A percentile compares a stretch with the other conserved stretches of the same genome.
Conservation (phyloP, 2,113 vertebrate species). For the Cavia porcellus region DNA sequence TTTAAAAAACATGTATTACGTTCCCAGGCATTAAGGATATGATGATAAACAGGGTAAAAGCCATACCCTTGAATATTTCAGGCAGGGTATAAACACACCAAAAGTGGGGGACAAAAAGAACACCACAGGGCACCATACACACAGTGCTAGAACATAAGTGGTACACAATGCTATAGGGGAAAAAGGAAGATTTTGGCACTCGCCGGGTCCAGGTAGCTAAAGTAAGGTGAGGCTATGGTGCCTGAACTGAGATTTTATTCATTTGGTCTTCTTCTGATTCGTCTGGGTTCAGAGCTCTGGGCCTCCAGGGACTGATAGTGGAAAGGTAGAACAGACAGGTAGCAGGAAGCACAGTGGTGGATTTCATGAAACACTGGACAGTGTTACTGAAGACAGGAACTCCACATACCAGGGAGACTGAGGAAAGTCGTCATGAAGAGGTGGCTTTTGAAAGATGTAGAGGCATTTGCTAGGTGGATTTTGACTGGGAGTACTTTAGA, state of each 20-base stretch:
- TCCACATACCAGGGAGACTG: background rate
- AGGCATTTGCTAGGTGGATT: background rate
- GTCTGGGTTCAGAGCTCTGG: background rate
- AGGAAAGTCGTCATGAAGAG: background rate
- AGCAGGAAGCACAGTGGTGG: background rate
- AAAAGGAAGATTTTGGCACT: background rate
- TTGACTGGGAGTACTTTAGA: background rate
- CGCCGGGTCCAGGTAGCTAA: background rate
- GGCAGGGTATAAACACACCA: background rate
- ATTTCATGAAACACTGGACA: background rate
- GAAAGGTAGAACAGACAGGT: background rate
- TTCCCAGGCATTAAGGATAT: background rate
- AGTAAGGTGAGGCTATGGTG: background rate
- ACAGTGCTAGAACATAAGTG: background rate
- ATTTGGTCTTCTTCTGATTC: background rate
- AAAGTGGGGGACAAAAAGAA: background rate
- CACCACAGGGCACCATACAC: background rate
- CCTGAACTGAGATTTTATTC: background rate
- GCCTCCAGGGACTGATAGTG: background rate
- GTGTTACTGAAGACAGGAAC: background rate
- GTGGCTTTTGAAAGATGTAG: background rate
- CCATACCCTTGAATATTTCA: slow-evolving; percentile 33
- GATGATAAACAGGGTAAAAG: slow-evolving; percentile 56
- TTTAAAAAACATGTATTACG: slow-evolving; percentile 60
- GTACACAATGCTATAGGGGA: background rate